Conservation (phyloP, 2,888 invertebrate genomes). For the Anagyrus pseudococci region DNA sequence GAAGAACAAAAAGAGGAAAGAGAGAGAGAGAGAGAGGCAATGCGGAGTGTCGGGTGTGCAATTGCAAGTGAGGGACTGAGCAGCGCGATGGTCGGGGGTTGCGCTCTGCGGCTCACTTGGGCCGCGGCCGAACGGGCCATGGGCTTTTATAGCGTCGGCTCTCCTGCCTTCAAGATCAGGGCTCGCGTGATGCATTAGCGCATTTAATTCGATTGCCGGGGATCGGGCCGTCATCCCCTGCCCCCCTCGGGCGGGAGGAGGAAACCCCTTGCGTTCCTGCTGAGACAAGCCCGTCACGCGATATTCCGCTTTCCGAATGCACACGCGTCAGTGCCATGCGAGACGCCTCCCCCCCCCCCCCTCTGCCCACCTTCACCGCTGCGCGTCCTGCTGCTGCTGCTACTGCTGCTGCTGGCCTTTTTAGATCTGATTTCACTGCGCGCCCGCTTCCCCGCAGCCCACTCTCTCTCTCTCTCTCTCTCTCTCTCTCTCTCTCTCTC, state of each 20-base stretch:
- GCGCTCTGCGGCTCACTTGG: constrained; percentile 60
- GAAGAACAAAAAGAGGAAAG: no score
- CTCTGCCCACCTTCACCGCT: no score
- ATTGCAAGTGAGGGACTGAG: constrained; percentile 24
- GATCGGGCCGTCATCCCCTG: no score
- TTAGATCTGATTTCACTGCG: constrained; percentile 16
- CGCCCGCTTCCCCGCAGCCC: no score
- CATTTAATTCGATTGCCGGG: constrained; percentile 57
- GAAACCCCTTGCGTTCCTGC: constrained; percentile 58
- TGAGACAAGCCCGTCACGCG: constrained; percentile 59
- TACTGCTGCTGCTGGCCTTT: no score
- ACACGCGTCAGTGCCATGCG: constrained; percentile 15
- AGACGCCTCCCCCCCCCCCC: no score
- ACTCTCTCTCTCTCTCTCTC: no score
- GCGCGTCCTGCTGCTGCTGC: no score
- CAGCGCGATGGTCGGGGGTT: constrained; percentile 52
- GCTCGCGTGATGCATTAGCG: constrained; percentile 56
- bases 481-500: no score
- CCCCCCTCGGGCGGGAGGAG: no score
- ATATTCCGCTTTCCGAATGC: constrained; percentile 47
- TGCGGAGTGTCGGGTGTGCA: background rate
- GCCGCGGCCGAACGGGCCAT: constrained; percentile 37
- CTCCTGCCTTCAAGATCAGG: constrained; percentile 41
- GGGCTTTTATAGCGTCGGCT: constrained; percentile 53
- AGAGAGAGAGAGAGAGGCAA: background rate